These are phyloP conservation scores for Oxyteleia sp. DNA, from an alignment of 2,888 invertebrate species.

Conservation along the genomic window DNA sequence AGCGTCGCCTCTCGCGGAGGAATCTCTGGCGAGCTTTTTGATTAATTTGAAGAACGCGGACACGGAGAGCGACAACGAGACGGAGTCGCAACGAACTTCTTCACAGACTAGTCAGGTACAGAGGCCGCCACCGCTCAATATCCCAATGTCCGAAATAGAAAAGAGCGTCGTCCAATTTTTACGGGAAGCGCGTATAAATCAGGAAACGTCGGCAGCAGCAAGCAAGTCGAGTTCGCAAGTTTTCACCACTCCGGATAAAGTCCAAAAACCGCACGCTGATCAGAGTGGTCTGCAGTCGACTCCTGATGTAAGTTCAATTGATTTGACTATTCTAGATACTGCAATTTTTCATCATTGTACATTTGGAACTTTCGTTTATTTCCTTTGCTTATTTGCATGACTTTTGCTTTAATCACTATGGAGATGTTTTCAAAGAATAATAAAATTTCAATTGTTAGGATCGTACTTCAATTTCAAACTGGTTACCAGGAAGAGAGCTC, in stretches of 20 bases:
- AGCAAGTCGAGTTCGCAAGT: background rate
- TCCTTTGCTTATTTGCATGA: no score
- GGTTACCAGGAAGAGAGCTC: no score
- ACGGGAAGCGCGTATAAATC: conserved; percentile 82
- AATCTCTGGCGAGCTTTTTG: conserved; percentile 78
- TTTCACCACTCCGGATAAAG: conserved; percentile 26
- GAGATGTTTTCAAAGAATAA: no score
- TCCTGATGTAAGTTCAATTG: conserved; percentile 50
- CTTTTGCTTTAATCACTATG: no score
- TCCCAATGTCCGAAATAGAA: conserved; percentile 84
- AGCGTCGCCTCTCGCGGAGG: no score
- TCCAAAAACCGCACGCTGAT: background rate
- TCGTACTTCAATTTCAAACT: no score
- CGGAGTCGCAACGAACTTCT: conserved; percentile 55
- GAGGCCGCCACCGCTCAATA: conserved; percentile 60
- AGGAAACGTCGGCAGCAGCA: conserved; percentile 78
- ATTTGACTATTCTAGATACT: no score
- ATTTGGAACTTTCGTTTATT: no score
- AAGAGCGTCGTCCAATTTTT: conserved; percentile 85
- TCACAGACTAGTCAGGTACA: background rate
- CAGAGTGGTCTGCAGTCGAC: conserved; percentile 36
- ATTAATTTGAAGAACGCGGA: conserved; percentile 83
- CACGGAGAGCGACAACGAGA: conserved; percentile 83
- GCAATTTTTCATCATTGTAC: no score
- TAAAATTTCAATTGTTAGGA: no score